Evolutionary conservation across 2,888 invertebrate species (phyloP).

Genomic region (Drosophila neonasuta): DNA sequence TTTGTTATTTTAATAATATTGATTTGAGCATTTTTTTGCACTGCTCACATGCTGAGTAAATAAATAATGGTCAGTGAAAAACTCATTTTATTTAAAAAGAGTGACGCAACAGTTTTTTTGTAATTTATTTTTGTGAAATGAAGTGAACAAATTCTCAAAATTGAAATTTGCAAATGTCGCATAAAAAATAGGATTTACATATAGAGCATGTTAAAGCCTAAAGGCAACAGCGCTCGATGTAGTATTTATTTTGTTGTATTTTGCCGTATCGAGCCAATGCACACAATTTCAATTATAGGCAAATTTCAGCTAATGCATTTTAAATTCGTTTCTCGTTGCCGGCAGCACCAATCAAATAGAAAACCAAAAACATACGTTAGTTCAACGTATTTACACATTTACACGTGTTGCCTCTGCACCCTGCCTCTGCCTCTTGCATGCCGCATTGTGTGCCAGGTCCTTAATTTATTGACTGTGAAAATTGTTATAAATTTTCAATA

Average conservation of each 20-base stretch:
- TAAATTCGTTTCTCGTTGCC: slow-evolving; percentile 19
- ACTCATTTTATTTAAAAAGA: background rate
- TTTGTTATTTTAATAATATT: background rate
- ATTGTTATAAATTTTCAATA: slow-evolving; percentile 56
- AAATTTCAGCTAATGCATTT: slow-evolving; percentile 42
- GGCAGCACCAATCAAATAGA: slow-evolving; percentile 35
- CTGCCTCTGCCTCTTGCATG: too few species aligned
- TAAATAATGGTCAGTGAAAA: background rate
- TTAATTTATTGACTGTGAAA: slow-evolving; percentile 61
- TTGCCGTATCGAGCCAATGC: slow-evolving; percentile 30
- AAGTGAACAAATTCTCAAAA: background rate
- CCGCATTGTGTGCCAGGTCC: slow-evolving; percentile 20
- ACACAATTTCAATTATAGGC: slow-evolving; percentile 40
- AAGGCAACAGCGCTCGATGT: background rate
- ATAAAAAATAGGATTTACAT: background rate
- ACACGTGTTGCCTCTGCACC: slow-evolving; percentile 24
- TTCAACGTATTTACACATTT: slow-evolving; percentile 47
- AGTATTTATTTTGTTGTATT: slow-evolving; percentile 22
- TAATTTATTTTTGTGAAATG: background rate
- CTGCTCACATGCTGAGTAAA: background rate
- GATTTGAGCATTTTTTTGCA: background rate
- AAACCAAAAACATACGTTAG: slow-evolving; percentile 55
- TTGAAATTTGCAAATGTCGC: background rate
- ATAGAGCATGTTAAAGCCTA: background rate
- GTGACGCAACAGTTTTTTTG: background rate